Percentiles rank a stretch among this genome's conserved stretches.
phyloP scores from a whole-genome alignment of 2,113 vertebrate species.

The Paratilapia polleni region DNA sequence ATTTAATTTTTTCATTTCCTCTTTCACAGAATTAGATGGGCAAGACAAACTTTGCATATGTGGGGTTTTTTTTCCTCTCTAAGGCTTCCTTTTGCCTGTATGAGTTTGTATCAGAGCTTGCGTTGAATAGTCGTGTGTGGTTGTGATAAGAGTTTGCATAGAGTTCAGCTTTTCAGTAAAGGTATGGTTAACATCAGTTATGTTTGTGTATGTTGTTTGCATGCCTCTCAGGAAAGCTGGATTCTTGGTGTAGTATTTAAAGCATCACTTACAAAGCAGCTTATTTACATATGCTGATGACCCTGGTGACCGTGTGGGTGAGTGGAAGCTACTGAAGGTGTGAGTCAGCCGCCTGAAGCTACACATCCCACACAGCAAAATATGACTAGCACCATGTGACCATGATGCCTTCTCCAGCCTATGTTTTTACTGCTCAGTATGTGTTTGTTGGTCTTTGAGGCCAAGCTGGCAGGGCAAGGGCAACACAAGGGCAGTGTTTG shows the following conservation, averaged over 20 bases:
- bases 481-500: constrained; percentile 77
- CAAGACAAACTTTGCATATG: constrained; percentile 17
- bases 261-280: background rate
- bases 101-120: background rate
- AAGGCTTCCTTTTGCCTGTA: background rate
- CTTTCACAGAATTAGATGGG: constrained; percentile 38
- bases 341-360: constrained; percentile 11
- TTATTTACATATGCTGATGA: constrained; percentile 15
- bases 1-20: constrained; percentile 41
- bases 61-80: background rate
- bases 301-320: background rate
- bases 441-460: constrained; percentile 28
- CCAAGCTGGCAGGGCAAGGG: constrained; percentile 50
- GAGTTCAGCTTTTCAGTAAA: constrained; percentile 4
- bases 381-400: constrained; percentile 52
- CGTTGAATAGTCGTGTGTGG: constrained; percentile 47
- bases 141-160: constrained; percentile 42
- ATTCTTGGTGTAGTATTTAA: rapidly evolving
- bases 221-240: background rate
- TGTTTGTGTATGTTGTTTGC: background rate
- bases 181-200: background rate
- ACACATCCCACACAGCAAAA: constrained; percentile 19
- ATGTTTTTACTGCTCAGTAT: constrained; percentile 51
- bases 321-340: constrained; percentile 12
- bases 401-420: constrained; percentile 4